Evolutionary conservation across 2,113 vertebrate genomes (phyloP).

Genomic region (Corvus cornix): DNA sequence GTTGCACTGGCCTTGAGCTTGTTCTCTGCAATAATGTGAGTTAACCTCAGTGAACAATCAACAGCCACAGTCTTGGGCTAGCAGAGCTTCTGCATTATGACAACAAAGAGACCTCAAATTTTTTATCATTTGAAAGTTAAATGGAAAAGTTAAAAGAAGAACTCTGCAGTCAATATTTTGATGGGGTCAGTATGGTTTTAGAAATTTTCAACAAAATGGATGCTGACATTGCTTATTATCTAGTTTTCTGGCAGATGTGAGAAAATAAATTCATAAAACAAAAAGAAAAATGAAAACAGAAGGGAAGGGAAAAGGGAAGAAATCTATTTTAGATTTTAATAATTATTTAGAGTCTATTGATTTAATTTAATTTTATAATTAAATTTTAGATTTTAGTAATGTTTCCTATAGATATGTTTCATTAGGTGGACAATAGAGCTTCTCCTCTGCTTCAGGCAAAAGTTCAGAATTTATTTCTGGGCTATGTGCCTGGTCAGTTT

Average conservation of each 20-base stretch:
- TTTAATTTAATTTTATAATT: background rate
- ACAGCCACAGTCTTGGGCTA: accelerated
- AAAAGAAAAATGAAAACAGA: background rate
- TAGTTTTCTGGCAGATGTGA: background rate
- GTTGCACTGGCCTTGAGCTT: background rate
- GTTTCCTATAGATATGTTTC: background rate
- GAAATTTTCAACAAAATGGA: background rate
- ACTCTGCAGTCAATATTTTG: background rate
- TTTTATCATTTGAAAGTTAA: background rate
- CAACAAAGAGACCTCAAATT: background rate
- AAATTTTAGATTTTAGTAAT: background rate
- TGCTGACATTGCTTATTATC: background rate
- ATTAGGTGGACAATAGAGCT: background rate
- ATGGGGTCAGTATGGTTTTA: background rate
- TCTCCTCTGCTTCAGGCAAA: background rate
- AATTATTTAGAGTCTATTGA: background rate
- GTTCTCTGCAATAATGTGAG: background rate
- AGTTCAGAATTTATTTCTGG: background rate
- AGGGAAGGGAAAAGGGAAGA: background rate
- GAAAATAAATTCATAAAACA: background rate
- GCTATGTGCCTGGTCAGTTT: background rate
- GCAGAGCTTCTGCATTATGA: background rate
- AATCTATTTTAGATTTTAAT: background rate
- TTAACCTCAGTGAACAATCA: background rate
- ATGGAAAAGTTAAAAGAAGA: background rate